These are phyloP conservation scores for Micromesistius poutassou DNA, from an alignment of 2,797 vertebrate genomes.

Conservation along the genomic window DNA sequence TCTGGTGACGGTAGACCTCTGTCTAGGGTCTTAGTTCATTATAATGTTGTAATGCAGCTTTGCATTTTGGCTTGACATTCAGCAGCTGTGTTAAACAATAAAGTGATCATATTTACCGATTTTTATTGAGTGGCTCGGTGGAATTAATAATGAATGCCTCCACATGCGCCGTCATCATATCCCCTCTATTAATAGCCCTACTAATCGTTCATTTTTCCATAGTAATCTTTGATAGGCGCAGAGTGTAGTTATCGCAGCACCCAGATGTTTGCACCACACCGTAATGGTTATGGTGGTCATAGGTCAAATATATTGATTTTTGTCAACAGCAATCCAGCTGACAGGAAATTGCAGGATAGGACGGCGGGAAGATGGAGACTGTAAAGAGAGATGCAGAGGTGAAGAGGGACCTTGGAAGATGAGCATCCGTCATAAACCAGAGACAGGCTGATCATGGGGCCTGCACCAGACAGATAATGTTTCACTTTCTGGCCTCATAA, in stretches of 20 bases:
- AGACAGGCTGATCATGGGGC: constrained; percentile 47
- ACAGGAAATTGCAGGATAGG: background rate
- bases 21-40: background rate
- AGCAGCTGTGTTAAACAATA: background rate
- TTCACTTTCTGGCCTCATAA: constrained; percentile 60
- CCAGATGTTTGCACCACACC: too few relatives aligned
- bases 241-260: background rate
- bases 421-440: constrained; percentile 45
- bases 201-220: background rate
- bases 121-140: background rate
- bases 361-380: background rate
- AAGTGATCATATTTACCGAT: background rate
- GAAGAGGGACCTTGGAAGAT: constrained; percentile 25
- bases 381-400: constrained; percentile 5
- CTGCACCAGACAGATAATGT: constrained; percentile 54
- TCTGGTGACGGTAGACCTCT: background rate
- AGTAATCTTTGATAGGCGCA: background rate
- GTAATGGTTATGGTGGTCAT: background rate
- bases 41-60: background rate
- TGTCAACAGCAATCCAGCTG: background rate
- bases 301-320: background rate
- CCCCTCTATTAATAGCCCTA: background rate
- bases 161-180: background rate
- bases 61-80: background rate
- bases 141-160: background rate